phyloP scores from a whole-genome alignment of 23 tunicate genomes.

The Clavelina lepadiformis region DNA sequence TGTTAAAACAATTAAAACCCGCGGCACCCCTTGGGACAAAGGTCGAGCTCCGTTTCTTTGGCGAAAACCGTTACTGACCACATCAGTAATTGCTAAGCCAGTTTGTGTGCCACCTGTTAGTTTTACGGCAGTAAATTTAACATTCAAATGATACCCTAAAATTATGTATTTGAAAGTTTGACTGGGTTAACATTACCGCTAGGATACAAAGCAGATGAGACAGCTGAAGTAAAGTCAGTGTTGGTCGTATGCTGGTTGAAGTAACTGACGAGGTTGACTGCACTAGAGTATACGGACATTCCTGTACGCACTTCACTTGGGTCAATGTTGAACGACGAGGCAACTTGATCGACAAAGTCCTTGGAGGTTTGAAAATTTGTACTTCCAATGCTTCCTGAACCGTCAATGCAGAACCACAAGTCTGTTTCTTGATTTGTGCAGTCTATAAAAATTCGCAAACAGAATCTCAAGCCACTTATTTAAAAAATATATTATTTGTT shows the following conservation, averaged over 20 bases:
- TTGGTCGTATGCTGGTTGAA: slow-evolving; percentile 16
- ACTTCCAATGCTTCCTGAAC: slow-evolving; percentile 29
- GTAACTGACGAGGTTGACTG: slow-evolving; percentile 1
- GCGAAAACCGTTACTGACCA: slow-evolving; percentile 18
- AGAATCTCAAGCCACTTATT: too few species aligned
- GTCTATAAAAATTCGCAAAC: too few species aligned
- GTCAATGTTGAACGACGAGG: slow-evolving; percentile 15
- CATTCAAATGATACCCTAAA: too few species aligned
- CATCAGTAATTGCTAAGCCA: slow-evolving; percentile 28
- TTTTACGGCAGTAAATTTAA: too few species aligned
- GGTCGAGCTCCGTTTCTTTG: slow-evolving; percentile 31
- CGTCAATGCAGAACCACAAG: slow-evolving; percentile 36
- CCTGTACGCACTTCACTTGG: slow-evolving; percentile 23
- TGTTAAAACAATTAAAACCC: slow-evolving; percentile 20
- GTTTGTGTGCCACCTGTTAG: slow-evolving; percentile 34
- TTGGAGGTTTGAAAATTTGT: slow-evolving; percentile 9
- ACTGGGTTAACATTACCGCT: slow-evolving; percentile 26
- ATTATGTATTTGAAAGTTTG: too few species aligned
- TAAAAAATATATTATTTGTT: too few species aligned
- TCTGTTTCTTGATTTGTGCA: slow-evolving; percentile 20
- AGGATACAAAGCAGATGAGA: slow-evolving; percentile 13
- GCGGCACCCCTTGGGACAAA: slow-evolving; percentile 19
- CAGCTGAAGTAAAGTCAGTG: slow-evolving; percentile 16
- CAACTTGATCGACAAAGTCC: slow-evolving; percentile 8
- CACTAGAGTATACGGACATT: slow-evolving; percentile 13